phyloP scores from a whole-genome alignment of 2,888 invertebrate genomes.

The Drosophila cognata region DNA sequence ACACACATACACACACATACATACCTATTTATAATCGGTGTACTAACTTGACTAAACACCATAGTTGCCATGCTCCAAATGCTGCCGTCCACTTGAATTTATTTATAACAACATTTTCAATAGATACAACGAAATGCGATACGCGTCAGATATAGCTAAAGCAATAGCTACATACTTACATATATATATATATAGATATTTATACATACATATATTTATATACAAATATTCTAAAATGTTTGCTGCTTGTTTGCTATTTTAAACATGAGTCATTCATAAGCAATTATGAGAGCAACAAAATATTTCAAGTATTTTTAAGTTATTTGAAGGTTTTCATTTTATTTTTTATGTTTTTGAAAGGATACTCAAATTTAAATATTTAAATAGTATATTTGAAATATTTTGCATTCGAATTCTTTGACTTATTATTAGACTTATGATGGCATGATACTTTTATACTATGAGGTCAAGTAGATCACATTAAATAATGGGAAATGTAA shows the following conservation, averaged over 20 bases:
- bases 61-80: slow-evolving; percentile 46
- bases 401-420: neutral
- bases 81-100: slow-evolving; percentile 59
- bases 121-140: slow-evolving; percentile 67
- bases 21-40: slow-evolving; percentile 33
- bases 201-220: neutral
- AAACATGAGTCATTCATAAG: slow-evolving; percentile 51
- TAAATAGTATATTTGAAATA: neutral
- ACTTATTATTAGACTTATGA: neutral
- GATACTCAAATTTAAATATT: neutral
- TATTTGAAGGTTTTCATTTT: neutral
- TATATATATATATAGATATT: neutral
- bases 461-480: neutral
- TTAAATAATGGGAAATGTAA: neutral
- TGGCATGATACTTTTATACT: neutral
- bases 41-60: slow-evolving; percentile 45
- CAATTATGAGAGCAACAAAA: slow-evolving; percentile 36
- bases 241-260: slow-evolving; percentile 65
- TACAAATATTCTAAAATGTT: slow-evolving; percentile 63
- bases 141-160: slow-evolving; percentile 38
- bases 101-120: slow-evolving; percentile 66
- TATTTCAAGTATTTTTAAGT: slow-evolving; percentile 36
- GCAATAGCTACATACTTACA: slow-evolving; percentile 18
- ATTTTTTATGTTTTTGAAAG: neutral
- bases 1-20: neutral